These are phyloP conservation scores for Megastigmus dorsalis DNA, from an alignment of 2,888 invertebrate genomes.

Conservation along the genomic window DNA sequence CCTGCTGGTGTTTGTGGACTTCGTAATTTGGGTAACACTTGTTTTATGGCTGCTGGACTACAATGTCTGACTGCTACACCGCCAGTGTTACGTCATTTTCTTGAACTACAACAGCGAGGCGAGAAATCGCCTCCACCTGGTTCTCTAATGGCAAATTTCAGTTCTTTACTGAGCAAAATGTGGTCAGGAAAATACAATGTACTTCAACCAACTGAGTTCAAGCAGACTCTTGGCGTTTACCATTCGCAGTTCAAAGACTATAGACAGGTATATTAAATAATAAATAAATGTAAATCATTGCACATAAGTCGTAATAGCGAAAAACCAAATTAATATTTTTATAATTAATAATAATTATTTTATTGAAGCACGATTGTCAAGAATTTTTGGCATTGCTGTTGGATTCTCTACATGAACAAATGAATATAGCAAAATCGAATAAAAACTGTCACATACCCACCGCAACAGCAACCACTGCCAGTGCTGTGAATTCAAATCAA, in stretches of 20 bases:
- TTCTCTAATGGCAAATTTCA: slow-evolving; percentile 76
- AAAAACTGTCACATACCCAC: slow-evolving; percentile 66
- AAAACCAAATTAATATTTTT: not conserved
- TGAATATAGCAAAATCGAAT: slow-evolving; percentile 73
- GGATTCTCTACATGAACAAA: slow-evolving; percentile 79
- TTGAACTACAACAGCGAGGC: slow-evolving; percentile 68
- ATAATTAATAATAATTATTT: slow-evolving; percentile 7
- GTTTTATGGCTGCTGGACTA: slow-evolving; percentile 78
- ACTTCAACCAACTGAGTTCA: slow-evolving; percentile 77
- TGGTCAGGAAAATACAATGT: slow-evolving; percentile 78
- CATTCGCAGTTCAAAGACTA: slow-evolving; percentile 80
- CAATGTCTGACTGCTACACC: slow-evolving; percentile 78
- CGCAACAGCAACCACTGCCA: slow-evolving; percentile 68
- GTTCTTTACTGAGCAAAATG: slow-evolving; percentile 76
- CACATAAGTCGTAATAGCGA: too few species aligned
- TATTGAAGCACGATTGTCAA: slow-evolving; percentile 80
- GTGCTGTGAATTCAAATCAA: slow-evolving; percentile 63
- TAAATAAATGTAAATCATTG: too few species aligned
- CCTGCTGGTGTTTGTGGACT: slow-evolving; percentile 77
- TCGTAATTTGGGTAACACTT: slow-evolving; percentile 77
- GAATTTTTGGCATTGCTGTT: slow-evolving; percentile 80
- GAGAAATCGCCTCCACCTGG: slow-evolving; percentile 69
- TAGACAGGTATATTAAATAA: slow-evolving; percentile 75
- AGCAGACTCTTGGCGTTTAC: slow-evolving; percentile 77
- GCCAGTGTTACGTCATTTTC: slow-evolving; percentile 76